These are phyloP conservation scores for Apis laboriosa DNA, from an alignment of 1,140 invertebrate species.

Conservation along the genomic window DNA sequence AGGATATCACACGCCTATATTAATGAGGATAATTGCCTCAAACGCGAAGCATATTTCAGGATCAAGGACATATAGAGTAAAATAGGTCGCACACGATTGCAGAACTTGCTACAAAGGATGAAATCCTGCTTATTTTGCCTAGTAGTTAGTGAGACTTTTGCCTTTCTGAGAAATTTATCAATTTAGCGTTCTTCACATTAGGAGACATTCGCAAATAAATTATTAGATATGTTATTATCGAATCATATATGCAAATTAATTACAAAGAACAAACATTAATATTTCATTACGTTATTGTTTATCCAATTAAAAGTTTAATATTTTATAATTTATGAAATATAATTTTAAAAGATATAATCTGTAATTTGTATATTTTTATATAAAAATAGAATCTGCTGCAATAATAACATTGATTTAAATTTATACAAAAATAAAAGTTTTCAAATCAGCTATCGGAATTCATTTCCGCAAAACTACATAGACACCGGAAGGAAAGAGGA, in stretches of 20 bases:
- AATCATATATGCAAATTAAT: neutral
- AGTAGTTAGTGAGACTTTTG: constrained; percentile 53
- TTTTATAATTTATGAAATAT: neutral
- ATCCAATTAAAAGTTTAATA: neutral
- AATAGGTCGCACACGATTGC: constrained; percentile 47
- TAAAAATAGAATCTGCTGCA: neutral
- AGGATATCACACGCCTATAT: constrained; percentile 51
- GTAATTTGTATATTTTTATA: neutral
- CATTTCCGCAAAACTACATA: neutral
- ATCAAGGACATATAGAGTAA: constrained; percentile 66
- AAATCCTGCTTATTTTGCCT: constrained; percentile 57
- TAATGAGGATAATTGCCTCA: constrained; percentile 74
- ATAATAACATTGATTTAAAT: neutral
- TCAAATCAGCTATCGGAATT: neutral
- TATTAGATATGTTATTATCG: neutral
- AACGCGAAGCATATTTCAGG: constrained; percentile 76
- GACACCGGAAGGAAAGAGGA: constrained; percentile 66
- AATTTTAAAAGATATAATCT: neutral
- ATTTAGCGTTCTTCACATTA: constrained; percentile 26
- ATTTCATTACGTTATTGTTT: neutral
- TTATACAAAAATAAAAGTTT: neutral
- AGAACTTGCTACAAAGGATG: constrained; percentile 51
- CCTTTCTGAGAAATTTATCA: neutral
- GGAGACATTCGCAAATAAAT: neutral
- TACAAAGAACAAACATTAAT: neutral